These are phyloP conservation scores for Platycheirus rosarum DNA, from an alignment of 2,888 invertebrate species.

Conservation along the genomic window DNA sequence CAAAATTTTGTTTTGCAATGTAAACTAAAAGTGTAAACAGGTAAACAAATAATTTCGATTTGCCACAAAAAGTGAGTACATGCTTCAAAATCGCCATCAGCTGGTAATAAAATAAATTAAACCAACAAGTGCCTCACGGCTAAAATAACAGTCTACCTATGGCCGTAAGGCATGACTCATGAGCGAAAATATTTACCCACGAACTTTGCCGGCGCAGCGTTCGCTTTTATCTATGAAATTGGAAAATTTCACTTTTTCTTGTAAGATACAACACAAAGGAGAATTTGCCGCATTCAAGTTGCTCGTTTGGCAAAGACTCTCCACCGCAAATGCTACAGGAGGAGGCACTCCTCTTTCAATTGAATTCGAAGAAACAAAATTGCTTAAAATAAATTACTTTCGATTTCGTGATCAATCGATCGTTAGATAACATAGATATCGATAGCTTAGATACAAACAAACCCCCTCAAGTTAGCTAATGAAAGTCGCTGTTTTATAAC, in stretches of 20 bases:
- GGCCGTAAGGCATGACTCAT: conserved; percentile 52
- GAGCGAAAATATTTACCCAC: conserved; percentile 26
- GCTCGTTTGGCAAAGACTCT: conserved; percentile 10
- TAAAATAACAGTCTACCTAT: conserved; percentile 38
- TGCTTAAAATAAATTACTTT: conserved; percentile 52
- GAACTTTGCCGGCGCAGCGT: background rate
- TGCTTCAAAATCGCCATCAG: conserved; percentile 15
- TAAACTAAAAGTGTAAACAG: background rate
- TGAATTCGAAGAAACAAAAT: conserved; percentile 38
- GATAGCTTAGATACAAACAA: background rate
- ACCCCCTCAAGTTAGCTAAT: conserved; percentile 13
- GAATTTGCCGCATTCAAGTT: conserved; percentile 18
- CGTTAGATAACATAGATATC: background rate
- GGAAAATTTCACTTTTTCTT: conserved; percentile 62
- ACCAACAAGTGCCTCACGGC: conserved; percentile 48
- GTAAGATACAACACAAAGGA: conserved; percentile 18
- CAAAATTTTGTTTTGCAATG: too few species aligned
- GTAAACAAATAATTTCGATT: conserved; percentile 16
- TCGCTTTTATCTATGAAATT: conserved; percentile 20
- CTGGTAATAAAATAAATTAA: conserved; percentile 50
- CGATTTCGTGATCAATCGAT: conserved; percentile 62
- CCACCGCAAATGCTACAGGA: conserved; percentile 18
- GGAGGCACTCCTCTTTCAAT: conserved; percentile 48
- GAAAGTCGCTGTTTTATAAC: conserved; percentile 28
- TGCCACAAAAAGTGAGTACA: conserved; percentile 21